These are phyloP conservation scores for Struthio camelus DNA, from an alignment of 2,113 vertebrate species.

Conservation along the genomic window DNA sequence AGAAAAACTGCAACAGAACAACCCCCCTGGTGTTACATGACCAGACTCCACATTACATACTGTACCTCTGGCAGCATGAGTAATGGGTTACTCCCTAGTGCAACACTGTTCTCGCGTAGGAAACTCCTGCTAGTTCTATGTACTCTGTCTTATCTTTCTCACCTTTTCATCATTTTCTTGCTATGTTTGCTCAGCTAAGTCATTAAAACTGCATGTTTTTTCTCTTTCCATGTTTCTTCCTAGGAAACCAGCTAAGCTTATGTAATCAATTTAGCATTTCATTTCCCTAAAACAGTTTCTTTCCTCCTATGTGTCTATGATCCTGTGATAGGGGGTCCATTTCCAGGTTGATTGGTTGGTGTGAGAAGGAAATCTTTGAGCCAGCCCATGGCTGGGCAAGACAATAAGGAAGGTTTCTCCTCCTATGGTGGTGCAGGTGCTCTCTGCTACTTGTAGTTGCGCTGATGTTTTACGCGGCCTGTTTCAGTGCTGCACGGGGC, in stretches of 20 bases:
- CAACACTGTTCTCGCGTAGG: not conserved
- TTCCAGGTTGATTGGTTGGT: not conserved
- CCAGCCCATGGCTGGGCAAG: not conserved
- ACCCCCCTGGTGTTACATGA: not conserved
- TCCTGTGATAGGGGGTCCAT: not conserved
- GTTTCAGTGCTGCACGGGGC: not conserved
- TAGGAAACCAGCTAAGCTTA: conserved; percentile 32
- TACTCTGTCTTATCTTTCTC: conserved; percentile 57
- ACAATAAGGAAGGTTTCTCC: not conserved
- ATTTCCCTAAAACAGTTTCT: not conserved
- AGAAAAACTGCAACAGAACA: not conserved
- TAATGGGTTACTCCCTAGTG: conserved; percentile 35
- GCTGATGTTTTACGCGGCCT: not conserved
- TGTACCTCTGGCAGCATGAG: not conserved
- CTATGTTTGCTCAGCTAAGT: conserved; percentile 63
- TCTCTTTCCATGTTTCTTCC: conserved; percentile 45
- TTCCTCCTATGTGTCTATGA: not conserved
- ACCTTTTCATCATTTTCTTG: conserved; percentile 67
- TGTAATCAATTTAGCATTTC: conserved; percentile 33
- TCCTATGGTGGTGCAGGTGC: not conserved
- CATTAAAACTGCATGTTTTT: conserved; percentile 47
- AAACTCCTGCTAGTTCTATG: conserved; percentile 35
- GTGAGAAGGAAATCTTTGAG: not conserved
- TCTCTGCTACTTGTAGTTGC: not conserved
- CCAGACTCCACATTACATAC: not conserved